Base-by-base conservation (phyloP, 2,888 invertebrate species). In the Standfussiana lucernea region DNA sequence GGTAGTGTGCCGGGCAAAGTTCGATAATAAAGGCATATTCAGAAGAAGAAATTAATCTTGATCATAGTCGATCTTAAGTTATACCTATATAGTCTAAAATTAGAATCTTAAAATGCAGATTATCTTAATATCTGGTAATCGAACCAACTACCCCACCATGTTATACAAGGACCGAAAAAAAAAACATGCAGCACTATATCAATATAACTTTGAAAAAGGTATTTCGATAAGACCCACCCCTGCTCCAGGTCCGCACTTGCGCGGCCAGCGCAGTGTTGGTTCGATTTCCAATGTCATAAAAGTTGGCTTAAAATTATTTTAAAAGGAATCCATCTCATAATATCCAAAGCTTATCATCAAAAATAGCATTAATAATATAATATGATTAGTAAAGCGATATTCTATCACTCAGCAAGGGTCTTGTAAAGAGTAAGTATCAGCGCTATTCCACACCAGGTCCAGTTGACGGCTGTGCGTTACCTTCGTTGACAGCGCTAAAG, bases 401-500 rank as follows among this genome's bases (percentile, higher is more conserved):
- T 61, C 37, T 74, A 79, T 65, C 59, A 62, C 50, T 69, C 35
- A 37, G 56, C 24, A 64, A 47, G 56, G 68, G 59, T 28, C 28
- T 42, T 62, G n/a, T 42, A 59, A 56, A 2, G 53, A 45, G 32
- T 47, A 47, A 42, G 32, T 6, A 65, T 65, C 59, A 81, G 82
- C 82, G 42, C 37, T 74, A 80, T 66, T 73, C 62, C 75, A 86
- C 81, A 72, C 79, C 77, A 56, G 75, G 82, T 89, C 85, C 95
- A 95, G 95, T 94, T 93, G 94, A 95, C 95, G 94, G 89, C 95
- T 91, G 94, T 82, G 83, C 88, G 88, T 92, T 94, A 96, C 96
- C 96, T 96, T 96, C 96, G 92, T 96, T 95, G 94, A 96, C 96
- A 95, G 96, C 96, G 95, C 96, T 96, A 94, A 96, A 95, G 93